A percentile compares a stretch with the other conserved stretches of the same genome.
phyloP scores from a whole-genome alignment of 2,113 vertebrate species.

The Zeus faber region DNA sequence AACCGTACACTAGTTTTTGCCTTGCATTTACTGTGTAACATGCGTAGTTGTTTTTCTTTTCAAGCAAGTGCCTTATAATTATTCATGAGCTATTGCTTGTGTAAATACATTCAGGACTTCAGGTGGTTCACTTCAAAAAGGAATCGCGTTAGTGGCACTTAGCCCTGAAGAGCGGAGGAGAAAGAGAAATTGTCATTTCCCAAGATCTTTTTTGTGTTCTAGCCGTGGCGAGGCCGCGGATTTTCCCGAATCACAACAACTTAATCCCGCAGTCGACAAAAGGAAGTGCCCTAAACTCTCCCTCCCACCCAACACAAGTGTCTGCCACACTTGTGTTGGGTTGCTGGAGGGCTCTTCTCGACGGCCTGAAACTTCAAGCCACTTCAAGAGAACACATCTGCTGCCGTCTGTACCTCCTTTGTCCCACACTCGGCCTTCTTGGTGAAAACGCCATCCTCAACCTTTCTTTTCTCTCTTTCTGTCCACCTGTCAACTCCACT shows the following conservation, averaged over 20 bases:
- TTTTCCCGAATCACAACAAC: slow-evolving; percentile 35
- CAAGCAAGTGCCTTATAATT: no score
- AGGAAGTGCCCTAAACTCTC: slow-evolving; percentile 44
- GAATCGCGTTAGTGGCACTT: slow-evolving; percentile 19
- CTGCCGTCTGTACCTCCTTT: slow-evolving; percentile 61
- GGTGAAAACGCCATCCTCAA: slow-evolving; percentile 11
- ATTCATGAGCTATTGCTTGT: slow-evolving; percentile 9
- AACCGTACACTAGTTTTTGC: no score
- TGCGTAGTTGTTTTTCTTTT: no score
- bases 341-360: slow-evolving; percentile 55
- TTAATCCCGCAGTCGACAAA: slow-evolving; percentile 47
- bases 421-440: slow-evolving; percentile 33
- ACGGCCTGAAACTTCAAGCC: slow-evolving; percentile 35
- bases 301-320: no score
- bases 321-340: slow-evolving; percentile 41
- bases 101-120: slow-evolving; percentile 12
- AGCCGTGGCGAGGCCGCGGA: slow-evolving; percentile 23
- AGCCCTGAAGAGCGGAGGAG: slow-evolving; percentile 15
- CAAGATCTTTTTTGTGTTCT: slow-evolving; percentile 24
- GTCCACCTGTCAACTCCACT: slow-evolving; percentile 49
- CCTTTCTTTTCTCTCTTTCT: slow-evolving; percentile 22
- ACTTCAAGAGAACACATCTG: slow-evolving; percentile 55
- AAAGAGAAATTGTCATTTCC: slow-evolving; percentile 18
- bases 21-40: no score
- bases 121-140: slow-evolving; percentile 23